Conservation (phyloP, 2,113 vertebrate genomes). For the Cottus gobio region DNA sequence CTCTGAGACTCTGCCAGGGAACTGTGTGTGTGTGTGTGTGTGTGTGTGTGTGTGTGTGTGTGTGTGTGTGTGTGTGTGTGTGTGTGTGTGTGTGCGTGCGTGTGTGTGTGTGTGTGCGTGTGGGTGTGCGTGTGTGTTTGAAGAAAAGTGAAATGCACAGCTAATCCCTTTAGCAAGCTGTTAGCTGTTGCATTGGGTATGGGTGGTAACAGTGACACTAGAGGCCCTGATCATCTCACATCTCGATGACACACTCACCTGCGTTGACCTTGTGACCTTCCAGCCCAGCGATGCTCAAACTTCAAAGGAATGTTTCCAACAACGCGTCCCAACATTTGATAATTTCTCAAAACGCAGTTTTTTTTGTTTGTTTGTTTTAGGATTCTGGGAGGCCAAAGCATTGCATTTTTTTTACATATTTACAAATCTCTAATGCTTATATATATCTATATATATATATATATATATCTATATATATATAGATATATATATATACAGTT, state of each 20-base stretch:
- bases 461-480: too few relatives aligned
- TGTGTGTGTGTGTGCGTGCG: slow-evolving; percentile 29
- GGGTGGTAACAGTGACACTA: slow-evolving; percentile 57
- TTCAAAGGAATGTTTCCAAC: slow-evolving; percentile 27
- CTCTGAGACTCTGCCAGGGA: slow-evolving; percentile 53
- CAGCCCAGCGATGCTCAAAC: slow-evolving; percentile 21
- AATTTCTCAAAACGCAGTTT: not conserved
- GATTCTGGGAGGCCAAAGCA: not conserved
- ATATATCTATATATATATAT: not conserved
- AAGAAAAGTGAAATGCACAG: slow-evolving; percentile 62
- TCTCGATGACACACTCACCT: slow-evolving; percentile 56
- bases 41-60: slow-evolving; percentile 31
- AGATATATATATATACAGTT: too few relatives aligned
- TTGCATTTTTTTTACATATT: not conserved
- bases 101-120: slow-evolving; percentile 28
- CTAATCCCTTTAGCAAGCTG: slow-evolving; percentile 75
- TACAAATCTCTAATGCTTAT: not conserved
- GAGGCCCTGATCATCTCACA: slow-evolving; percentile 63
- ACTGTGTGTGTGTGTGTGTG: slow-evolving; percentile 34
- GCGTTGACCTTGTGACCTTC: slow-evolving; percentile 54
- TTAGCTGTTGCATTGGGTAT: slow-evolving; percentile 63
- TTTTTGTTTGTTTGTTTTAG: not conserved
- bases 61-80: slow-evolving; percentile 20
- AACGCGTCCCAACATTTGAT: not conserved
- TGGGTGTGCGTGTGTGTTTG: slow-evolving; percentile 6